A percentile compares a stretch with the other conserved stretches of the same genome.
Conservation (phyloP, 2,113 vertebrate genomes). For the Rhinichthys klamathensis region DNA sequence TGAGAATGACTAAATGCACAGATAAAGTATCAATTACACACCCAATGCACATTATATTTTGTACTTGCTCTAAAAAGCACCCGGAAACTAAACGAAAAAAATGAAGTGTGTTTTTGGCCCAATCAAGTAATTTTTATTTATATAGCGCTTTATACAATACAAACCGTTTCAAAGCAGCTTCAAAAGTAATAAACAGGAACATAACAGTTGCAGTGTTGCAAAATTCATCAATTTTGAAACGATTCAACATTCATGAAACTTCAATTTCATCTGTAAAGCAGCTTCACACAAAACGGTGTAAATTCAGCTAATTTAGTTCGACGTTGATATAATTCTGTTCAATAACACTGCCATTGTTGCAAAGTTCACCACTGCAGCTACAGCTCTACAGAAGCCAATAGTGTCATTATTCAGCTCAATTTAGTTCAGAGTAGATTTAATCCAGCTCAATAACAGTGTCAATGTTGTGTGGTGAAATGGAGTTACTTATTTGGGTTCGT, state of each 20-base stretch:
- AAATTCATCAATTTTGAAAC: not conserved
- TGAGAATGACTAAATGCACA: not conserved
- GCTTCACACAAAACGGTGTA: not conserved
- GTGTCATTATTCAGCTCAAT: not conserved
- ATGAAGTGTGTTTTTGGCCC: too few relatives aligned
- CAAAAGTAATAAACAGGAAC: not conserved
- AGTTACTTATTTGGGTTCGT: too few relatives aligned
- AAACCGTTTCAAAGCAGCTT: not conserved
- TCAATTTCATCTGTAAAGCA: not conserved
- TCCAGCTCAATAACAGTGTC: too few relatives aligned
- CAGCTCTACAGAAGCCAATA: not conserved
- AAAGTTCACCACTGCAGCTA: too few relatives aligned
- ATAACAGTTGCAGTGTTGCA: not conserved
- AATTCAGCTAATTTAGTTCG: too few relatives aligned
- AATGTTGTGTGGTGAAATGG: too few relatives aligned
- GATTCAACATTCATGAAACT: not conserved
- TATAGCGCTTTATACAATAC: too few relatives aligned
- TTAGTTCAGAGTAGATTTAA: not conserved
- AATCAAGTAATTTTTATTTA: too few relatives aligned
- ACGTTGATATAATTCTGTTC: too few relatives aligned
- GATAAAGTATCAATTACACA: not conserved
- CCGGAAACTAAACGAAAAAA: too few relatives aligned
- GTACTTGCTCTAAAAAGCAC: too few relatives aligned
- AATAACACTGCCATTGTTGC: too few relatives aligned
- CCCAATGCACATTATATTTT: not conserved